These are phyloP conservation scores for Melanogrammus aeglefinus DNA, from an alignment of 2,797 vertebrate genomes.

Conservation along the genomic window DNA sequence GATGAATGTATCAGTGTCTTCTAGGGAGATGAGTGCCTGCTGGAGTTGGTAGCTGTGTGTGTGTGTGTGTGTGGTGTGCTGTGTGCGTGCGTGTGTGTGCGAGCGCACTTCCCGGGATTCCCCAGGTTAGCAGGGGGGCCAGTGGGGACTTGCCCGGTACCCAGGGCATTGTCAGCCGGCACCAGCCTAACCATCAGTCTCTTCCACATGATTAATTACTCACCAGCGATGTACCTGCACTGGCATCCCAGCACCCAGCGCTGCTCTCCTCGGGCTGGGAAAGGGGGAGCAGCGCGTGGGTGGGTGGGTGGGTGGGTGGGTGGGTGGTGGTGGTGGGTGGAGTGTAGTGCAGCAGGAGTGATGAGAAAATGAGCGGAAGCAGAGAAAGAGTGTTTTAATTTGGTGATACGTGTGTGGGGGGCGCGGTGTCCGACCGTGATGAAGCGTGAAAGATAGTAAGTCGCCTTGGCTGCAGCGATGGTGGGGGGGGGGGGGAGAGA, in stretches of 20 bases:
- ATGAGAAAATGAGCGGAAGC: slow-evolving; percentile 20
- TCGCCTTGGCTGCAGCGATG: slow-evolving; percentile 27
- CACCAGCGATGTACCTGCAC: slow-evolving; percentile 71
- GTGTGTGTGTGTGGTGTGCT: slow-evolving; percentile 18
- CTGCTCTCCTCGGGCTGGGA: slow-evolving; percentile 62
- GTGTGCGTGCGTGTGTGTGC: background rate
- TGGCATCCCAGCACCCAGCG: slow-evolving; percentile 73
- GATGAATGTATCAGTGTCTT: slow-evolving; percentile 13
- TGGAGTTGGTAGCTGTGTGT: slow-evolving; percentile 2
- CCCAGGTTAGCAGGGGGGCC: slow-evolving; percentile 59
- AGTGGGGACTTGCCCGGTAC: slow-evolving; percentile 64
- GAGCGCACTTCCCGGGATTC: slow-evolving; percentile 36
- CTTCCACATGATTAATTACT: slow-evolving; percentile 83
- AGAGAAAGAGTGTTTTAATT: slow-evolving; percentile 46
- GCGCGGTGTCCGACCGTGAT: background rate
- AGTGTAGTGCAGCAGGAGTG: slow-evolving; percentile 15
- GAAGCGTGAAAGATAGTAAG: slow-evolving; percentile 17
- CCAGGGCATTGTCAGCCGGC: slow-evolving; percentile 57
- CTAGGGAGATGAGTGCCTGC: slow-evolving; percentile 3
- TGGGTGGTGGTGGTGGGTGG: background rate
- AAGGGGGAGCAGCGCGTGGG: slow-evolving; percentile 60
- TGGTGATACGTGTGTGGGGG: slow-evolving; percentile 29
- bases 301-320: slow-evolving; percentile 24
- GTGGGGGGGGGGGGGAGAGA: background rate
- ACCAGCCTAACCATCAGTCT: slow-evolving; percentile 78